phyloP scores from a whole-genome alignment of 2,113 vertebrate genomes.

The Leucosticte australis region DNA sequence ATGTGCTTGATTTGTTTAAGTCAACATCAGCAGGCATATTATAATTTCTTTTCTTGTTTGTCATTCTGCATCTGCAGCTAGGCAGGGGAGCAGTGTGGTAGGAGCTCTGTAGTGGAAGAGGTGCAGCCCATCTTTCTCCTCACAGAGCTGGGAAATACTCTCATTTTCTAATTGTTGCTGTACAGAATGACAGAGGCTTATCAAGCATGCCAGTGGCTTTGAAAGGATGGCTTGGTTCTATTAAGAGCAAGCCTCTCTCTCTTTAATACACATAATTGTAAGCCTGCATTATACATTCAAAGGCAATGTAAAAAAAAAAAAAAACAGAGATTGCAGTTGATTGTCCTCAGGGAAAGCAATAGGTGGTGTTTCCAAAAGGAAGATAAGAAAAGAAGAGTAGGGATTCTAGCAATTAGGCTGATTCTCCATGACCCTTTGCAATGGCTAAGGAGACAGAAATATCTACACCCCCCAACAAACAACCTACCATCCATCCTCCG shows the following conservation, averaged over 20 bases:
- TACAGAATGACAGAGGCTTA: background rate
- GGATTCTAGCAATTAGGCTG: background rate
- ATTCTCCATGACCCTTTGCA: background rate
- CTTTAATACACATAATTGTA: background rate
- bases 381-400: background rate
- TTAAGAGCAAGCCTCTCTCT: slow-evolving; percentile 2
- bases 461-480: background rate
- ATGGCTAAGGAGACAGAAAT: background rate
- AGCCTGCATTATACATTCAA: slow-evolving; percentile 18
- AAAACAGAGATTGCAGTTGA: background rate
- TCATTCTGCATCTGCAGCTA: slow-evolving; percentile 36
- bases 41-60: slow-evolving; percentile 46
- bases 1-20: slow-evolving; percentile 33
- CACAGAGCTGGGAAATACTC: slow-evolving; percentile 13
- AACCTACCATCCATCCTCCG: background rate
- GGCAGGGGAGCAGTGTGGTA: background rate
- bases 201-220: background rate
- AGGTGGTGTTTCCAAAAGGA: background rate
- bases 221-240: slow-evolving; percentile 36
- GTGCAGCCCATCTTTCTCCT: background rate
- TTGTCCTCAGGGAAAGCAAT: background rate
- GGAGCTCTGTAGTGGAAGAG: background rate
- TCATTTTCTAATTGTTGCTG: slow-evolving; percentile 29
- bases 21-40: background rate
- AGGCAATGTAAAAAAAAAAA: background rate